Evolutionary conservation across 92 coral and sea anemone species (phyloP).

Genomic region (Porites cylindrica): DNA sequence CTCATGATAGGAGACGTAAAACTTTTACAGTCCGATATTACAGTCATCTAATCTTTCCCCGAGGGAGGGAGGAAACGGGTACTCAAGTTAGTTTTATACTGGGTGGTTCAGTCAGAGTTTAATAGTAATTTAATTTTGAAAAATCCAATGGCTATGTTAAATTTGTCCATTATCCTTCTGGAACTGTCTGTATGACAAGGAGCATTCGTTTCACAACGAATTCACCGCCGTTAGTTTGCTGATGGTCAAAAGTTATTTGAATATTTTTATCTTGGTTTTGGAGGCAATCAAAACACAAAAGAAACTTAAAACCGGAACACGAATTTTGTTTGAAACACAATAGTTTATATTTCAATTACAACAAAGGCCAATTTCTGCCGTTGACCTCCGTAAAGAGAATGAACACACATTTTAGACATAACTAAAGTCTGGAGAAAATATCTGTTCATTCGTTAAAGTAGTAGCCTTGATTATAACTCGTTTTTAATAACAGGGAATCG

Average conservation of each 20-base stretch:
- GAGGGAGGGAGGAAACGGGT: no score
- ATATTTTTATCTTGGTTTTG: background rate
- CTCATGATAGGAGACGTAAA: no score
- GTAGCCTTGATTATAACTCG: background rate
- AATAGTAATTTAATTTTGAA: no score
- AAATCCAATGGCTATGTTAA: no score
- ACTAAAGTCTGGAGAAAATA: background rate
- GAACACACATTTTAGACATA: slow-evolving; percentile 5
- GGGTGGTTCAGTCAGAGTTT: no score
- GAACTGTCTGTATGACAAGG: no score
- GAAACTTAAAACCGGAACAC: background rate
- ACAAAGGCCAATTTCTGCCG: background rate
- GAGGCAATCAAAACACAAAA: background rate
- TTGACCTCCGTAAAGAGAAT: slow-evolving; percentile 5
- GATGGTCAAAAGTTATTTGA: background rate
- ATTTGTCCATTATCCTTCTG: no score
- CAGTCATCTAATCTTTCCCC: no score
- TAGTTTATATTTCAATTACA: background rate
- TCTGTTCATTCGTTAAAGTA: background rate
- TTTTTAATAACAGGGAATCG: background rate
- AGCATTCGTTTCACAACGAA: background rate
- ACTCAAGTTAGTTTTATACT: no score
- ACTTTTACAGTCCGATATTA: no score
- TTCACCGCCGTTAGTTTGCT: background rate
- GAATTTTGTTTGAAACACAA: slow-evolving; percentile 2